These are phyloP conservation scores for Sphaerophoria rueppellii DNA, from an alignment of 2,888 invertebrate genomes.

Conservation along the genomic window DNA sequence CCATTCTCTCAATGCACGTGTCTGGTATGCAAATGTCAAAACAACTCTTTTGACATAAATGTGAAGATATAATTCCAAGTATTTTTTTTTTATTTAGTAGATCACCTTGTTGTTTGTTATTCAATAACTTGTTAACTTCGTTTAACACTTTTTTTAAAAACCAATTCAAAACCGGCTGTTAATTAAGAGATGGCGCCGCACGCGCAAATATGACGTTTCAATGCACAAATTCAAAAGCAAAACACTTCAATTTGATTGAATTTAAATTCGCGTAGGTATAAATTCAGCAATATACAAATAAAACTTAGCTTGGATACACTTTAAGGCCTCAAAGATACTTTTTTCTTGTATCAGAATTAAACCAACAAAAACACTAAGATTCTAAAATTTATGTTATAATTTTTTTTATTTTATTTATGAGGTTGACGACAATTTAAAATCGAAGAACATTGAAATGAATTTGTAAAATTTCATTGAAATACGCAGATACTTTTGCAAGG, in stretches of 20 bases:
- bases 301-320: constrained; percentile 14
- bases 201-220: constrained; percentile 22
- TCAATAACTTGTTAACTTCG: not conserved
- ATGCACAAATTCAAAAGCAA: constrained; percentile 10
- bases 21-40: not conserved
- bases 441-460: constrained; percentile 10
- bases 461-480: constrained; percentile 28
- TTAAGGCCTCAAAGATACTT: constrained; percentile 62
- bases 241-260: constrained; percentile 10
- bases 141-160: not conserved
- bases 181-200: constrained; percentile 18
- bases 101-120: not conserved
- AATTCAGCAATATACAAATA: constrained; percentile 25
- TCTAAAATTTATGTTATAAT: not conserved
- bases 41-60: not conserved
- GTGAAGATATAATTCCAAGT: not conserved
- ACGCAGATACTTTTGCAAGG: constrained; percentile 36
- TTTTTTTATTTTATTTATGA: not conserved
- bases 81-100: not conserved
- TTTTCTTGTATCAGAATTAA: constrained; percentile 1
- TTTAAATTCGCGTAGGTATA: constrained; percentile 27
- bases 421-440: constrained; percentile 31
- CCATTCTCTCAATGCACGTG: constrained; percentile 34
- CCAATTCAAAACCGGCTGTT: not conserved
- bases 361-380: constrained; percentile 11